phyloP scores from a whole-genome alignment of 2,113 vertebrate genomes.

The Boulengeromyrus knoepffleri region DNA sequence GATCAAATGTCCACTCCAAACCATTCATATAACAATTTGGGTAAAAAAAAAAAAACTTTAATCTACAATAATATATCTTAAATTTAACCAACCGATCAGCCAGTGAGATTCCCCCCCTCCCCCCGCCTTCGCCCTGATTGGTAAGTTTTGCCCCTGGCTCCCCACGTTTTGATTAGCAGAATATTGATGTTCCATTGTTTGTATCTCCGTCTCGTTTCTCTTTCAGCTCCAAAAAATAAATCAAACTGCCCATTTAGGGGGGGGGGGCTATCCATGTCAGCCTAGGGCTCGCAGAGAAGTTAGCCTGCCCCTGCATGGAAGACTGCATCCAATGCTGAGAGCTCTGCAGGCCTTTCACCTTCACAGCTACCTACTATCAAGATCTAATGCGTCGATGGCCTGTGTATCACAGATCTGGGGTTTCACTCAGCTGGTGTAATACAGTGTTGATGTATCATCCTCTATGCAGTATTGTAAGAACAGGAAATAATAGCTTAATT shows the following conservation, averaged over 20 bases:
- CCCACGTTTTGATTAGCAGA: not conserved
- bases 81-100: not conserved
- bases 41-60: not conserved
- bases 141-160: not conserved
- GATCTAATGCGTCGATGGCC: not conserved
- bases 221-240: not conserved
- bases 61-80: not conserved
- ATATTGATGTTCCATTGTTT: not conserved
- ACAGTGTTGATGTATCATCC: not conserved
- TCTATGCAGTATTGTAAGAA: not conserved
- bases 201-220: not conserved
- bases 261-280: not conserved
- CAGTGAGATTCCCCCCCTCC: not conserved
- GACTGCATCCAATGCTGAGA: not conserved
- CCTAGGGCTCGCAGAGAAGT: not conserved
- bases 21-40: not conserved
- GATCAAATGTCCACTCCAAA: not conserved
- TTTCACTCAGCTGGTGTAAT: not conserved
- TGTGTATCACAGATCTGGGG: not conserved
- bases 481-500: not conserved
- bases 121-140: not conserved
- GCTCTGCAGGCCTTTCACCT: not conserved
- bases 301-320: not conserved
- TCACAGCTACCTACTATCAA: not conserved
- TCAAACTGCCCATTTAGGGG: not conserved